Base-by-base conservation (phyloP, 2,888 invertebrate species). In the Eupithecia insigniata region DNA sequence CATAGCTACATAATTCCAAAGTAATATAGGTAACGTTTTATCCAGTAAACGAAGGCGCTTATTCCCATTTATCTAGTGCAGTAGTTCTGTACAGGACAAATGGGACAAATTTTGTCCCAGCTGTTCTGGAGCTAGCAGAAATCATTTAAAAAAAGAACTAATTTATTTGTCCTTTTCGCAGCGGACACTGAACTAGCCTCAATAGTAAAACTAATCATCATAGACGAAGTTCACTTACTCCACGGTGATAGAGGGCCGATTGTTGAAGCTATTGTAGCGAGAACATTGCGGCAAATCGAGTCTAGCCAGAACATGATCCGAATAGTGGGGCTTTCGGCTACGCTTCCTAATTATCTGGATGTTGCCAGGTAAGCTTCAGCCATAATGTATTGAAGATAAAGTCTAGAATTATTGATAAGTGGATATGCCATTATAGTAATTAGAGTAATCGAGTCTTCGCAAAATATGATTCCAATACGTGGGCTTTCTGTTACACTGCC, bases 241-340 rank as follows among this genome's bases (percentile, higher is more conserved):
- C 99, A 99, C 87, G 99, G 99, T 4, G 99, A 99, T 85, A 95
- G 99, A 82, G 99, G 99, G 0, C 98, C 99, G 0, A 99, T 99
- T 6, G 98, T 99, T 6, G 99, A 99, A 90, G 98, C 99, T 0
- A 94, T 99, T 12, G 99, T 99, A 0, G 99, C 99, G 0, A 95
- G 99, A 79, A 99, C 99, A 0, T 92, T 99, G 8, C 95, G 99
- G 76, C 98, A 99, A 90, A 97, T 98, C 0, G 98, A 98, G 83
- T 97, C 97, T 1, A 96, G 97, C 0, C 98, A 98, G 89, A 97
- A 96, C 85, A 99, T 99, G 98, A 99, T 99, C 72, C 95, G 99
- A 66, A 99, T 99, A 76, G 97, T 99, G 1, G 99, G 99, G 0
- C 90, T 99, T 55, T 99, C 99, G 0, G 99, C 99, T 14, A 99